phyloP scores from a whole-genome alignment of 1,140 invertebrate species.

The Triops cancriformis region DNA sequence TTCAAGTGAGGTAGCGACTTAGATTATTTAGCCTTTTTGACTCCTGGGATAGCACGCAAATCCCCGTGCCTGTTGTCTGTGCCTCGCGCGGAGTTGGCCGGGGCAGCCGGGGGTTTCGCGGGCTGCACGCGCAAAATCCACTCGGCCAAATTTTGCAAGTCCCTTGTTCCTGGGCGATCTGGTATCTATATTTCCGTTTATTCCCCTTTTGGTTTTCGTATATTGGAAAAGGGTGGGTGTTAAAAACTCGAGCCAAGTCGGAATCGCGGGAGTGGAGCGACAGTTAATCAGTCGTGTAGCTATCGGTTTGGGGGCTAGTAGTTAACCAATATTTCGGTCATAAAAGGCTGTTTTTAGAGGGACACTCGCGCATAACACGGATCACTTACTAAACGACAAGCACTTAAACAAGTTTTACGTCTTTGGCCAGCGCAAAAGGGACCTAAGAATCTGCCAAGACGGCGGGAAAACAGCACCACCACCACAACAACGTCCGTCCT shows the following conservation, averaged over 20 bases:
- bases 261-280: background rate
- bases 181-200: too few relatives aligned
- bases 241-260: background rate
- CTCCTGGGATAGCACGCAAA: conserved; percentile 4
- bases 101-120: background rate
- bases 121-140: background rate
- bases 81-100: background rate
- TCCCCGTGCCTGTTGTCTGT: background rate
- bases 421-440: background rate
- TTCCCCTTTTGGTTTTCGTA: background rate
- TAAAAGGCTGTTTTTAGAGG: background rate
- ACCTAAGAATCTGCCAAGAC: background rate
- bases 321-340: conserved; percentile 1
- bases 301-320: background rate
- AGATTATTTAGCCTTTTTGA: background rate
- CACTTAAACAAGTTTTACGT: background rate
- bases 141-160: background rate
- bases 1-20: background rate
- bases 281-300: background rate
- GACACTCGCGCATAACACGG: background rate
- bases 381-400: conserved; percentile 6
- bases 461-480: background rate
- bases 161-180: too few relatives aligned
- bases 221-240: background rate
- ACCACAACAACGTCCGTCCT: background rate